Evolutionary conservation across 1,140 invertebrate species (phyloP).

Genomic region (Leptinotarsa texana): DNA sequence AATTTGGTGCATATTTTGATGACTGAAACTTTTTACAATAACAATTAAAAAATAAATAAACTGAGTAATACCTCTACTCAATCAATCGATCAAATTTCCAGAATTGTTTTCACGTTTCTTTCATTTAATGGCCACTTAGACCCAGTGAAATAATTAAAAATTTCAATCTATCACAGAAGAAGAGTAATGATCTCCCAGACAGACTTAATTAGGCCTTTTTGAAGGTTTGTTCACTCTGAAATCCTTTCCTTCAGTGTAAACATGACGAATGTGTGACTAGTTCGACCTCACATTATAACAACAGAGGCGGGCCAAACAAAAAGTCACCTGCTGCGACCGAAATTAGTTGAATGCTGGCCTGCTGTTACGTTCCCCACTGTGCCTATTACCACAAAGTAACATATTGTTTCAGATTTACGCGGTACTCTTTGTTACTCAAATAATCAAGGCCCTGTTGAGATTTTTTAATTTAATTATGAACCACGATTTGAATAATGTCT

Average conservation of each 20-base stretch:
- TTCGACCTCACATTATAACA: conserved; percentile 43
- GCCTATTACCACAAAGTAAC: conserved; percentile 51
- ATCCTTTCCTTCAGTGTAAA: conserved; percentile 43
- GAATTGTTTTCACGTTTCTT: not conserved
- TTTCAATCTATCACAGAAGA: not conserved
- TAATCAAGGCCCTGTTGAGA: conserved; percentile 39
- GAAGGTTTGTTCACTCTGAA: conserved; percentile 24
- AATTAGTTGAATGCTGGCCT: conserved; percentile 53
- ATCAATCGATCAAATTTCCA: not conserved
- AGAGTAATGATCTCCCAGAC: conserved; percentile 21
- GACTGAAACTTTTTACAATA: too few relatives aligned
- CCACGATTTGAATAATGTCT: conserved; percentile 9
- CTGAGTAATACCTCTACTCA: not conserved
- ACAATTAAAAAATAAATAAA: too few relatives aligned
- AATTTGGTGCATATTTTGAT: too few relatives aligned
- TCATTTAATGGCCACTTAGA: not conserved
- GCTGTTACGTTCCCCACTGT: conserved; percentile 43
- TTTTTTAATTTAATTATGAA: conserved; percentile 46
- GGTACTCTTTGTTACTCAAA: conserved; percentile 44
- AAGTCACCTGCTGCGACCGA: conserved; percentile 45
- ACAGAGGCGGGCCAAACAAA: conserved; percentile 41
- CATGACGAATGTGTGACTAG: conserved; percentile 45
- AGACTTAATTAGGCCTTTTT: conserved; percentile 23
- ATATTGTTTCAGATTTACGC: conserved; percentile 50
- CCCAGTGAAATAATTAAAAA: conserved; percentile 6